A percentile compares a stretch with the other conserved stretches of the same genome.
Conservation (phyloP, 2,113 vertebrate species). For the Seriola quinqueradiata region DNA sequence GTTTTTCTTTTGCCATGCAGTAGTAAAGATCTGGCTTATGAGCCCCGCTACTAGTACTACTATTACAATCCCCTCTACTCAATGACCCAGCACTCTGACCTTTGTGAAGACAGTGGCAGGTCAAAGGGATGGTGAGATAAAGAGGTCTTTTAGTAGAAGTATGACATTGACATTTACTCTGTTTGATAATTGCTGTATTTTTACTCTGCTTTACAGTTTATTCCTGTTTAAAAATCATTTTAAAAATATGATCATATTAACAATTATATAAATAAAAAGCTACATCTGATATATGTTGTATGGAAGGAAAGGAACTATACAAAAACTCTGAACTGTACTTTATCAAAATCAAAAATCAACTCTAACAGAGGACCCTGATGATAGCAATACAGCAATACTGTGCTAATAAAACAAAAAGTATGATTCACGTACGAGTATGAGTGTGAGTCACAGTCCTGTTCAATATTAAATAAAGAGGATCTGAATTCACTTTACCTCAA, state of each 20-base stretch:
- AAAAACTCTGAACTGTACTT: not conserved
- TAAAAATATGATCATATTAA: not conserved
- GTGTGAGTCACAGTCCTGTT: not conserved
- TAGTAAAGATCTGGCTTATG: slow-evolving; percentile 22
- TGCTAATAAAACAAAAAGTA: not conserved
- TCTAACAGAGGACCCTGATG: not conserved
- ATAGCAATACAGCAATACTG: not conserved
- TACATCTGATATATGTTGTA: not conserved
- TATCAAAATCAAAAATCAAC: not conserved
- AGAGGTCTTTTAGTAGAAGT: not conserved
- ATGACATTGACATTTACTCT: slow-evolving; percentile 11
- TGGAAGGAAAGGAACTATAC: not conserved
- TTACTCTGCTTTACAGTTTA: not conserved
- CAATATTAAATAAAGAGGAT: slow-evolving; percentile 30
- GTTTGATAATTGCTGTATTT: not conserved
- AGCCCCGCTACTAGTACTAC: not conserved
- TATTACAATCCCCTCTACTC: not conserved
- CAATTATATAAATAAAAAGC: not conserved
- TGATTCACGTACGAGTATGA: not conserved
- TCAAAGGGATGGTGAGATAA: slow-evolving; percentile 16
- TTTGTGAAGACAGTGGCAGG: not conserved
- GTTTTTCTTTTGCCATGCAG: slow-evolving; percentile 26
- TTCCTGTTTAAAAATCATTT: not conserved
- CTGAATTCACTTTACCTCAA: slow-evolving; percentile 7
- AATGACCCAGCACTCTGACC: not conserved